A percentile compares a stretch with the other conserved stretches of the same genome.
phyloP scores from a whole-genome alignment of 2,113 vertebrate genomes.

The Benitochromis conjunctus region DNA sequence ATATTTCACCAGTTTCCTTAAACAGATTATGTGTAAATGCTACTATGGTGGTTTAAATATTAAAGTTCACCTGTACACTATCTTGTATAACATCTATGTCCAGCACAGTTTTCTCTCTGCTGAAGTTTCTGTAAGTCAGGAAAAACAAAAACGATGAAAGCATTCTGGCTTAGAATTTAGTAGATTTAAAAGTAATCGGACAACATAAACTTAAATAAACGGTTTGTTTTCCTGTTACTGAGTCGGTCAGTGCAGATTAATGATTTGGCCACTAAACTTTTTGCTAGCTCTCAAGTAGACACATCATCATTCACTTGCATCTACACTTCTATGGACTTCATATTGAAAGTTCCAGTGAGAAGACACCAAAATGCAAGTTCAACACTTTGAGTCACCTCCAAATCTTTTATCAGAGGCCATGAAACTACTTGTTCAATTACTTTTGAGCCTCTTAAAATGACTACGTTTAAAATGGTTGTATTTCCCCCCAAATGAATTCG shows the following conservation, averaged over 20 bases:
- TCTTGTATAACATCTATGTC: too few species aligned
- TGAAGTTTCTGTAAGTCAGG: too few species aligned
- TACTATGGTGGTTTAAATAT: not conserved
- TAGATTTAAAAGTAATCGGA: not conserved
- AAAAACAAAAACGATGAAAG: too few species aligned
- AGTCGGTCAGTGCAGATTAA: not conserved
- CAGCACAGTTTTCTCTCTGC: too few species aligned
- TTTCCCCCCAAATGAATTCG: not conserved
- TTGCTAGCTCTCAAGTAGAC: not conserved
- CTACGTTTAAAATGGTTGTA: not conserved
- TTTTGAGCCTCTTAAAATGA: not conserved
- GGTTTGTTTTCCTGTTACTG: not conserved
- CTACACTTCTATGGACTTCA: not conserved
- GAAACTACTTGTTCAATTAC: not conserved
- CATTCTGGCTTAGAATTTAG: not conserved
- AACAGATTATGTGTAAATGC: not conserved
- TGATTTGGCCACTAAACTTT: accelerated
- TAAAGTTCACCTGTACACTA: too few species aligned
- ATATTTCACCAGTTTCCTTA: not conserved
- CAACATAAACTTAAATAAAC: not conserved
- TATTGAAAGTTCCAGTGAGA: not conserved
- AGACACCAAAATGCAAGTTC: not conserved
- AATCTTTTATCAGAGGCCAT: not conserved
- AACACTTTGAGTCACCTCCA: not conserved
- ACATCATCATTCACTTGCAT: not conserved